Evolutionary conservation across 2,797 vertebrate species (phyloP), one percentile per base, ranked within the genome.

Genomic region (Salmo trutta): DNA sequence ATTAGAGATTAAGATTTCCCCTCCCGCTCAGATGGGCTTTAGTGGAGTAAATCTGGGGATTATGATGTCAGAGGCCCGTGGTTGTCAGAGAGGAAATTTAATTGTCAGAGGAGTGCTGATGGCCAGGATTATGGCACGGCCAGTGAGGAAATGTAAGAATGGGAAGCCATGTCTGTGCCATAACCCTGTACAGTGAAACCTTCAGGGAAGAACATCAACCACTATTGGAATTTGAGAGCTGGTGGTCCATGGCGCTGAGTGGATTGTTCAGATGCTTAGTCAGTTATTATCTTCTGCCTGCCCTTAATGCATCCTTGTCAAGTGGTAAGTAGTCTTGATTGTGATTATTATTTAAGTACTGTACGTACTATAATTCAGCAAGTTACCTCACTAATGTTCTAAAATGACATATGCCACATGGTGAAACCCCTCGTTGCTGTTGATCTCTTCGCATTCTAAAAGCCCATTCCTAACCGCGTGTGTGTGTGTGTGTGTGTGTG

Each of bases 21-120:
- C 72, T 78, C 84, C 80, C 81, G 73, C 81, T 82, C 85, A 69
- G 67, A 64, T 78, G 81, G 82, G 89, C 86, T 93, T 93, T 88
- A 91, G 89, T 85, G 81, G 88, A 90, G 91, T 92, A 93, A 95
- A 95, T 94, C 94, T 92, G 83, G 85, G 92, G 94, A 95, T 95
- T 95, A 95, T 93, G 93, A 95, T 93, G 92, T 95, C 92, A 93
- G 88, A 88, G 82, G 86, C 83, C 85, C 73, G 79, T 81, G 87
- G 87, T 85, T 79, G 81, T 79, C 77, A 84, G 76, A 81, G 86
- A 91, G 90, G 89, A 92, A 94, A 94, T 92, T 93, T 85, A 93
- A 95, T 93, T 91, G 93, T 84, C 81, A 84, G 81, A 86, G 29
- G 78, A 88, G 84, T 16, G 75, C 52, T 77, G 33, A 83, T 79